Conservation (phyloP, 2,113 vertebrate species). For the Panthera uncia region DNA sequence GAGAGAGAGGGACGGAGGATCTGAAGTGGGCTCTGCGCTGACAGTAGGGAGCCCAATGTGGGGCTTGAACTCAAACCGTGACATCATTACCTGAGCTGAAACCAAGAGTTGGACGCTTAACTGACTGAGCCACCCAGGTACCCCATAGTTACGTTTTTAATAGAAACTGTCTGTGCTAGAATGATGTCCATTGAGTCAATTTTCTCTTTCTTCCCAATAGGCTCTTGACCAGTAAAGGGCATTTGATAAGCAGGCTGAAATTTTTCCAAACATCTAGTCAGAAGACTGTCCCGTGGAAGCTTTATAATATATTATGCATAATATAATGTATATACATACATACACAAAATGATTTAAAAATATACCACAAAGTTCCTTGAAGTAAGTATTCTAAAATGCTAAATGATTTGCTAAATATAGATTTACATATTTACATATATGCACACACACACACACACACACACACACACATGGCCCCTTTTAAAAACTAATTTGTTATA, state of each 20-base stretch:
- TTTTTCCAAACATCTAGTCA: constrained; percentile 86
- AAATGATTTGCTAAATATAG: background rate
- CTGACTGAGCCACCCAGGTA: background rate
- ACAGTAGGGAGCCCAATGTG: too few relatives aligned
- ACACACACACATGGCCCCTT: background rate
- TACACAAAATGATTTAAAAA: background rate
- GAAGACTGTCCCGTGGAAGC: background rate
- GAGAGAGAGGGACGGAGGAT: background rate
- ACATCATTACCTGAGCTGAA: background rate
- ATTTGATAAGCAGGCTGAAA: constrained; percentile 92
- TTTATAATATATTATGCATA: background rate
- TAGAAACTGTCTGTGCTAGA: constrained; percentile 90
- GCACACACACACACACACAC: too few relatives aligned
- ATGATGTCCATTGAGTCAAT: constrained; percentile 90
- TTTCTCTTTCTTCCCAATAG: constrained; percentile 90
- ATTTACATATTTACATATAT: background rate
- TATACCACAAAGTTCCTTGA: background rate
- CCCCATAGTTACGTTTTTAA: constrained; percentile 94
- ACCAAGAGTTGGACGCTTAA: background rate
- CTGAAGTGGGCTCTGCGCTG: background rate
- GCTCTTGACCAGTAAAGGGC: constrained; percentile 87
- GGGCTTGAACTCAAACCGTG: background rate
- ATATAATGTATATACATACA: background rate
- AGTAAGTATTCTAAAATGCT: background rate
- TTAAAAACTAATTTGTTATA: background rate